A percentile compares a stretch with the other conserved stretches of the same genome.
Evolutionary conservation across 2,888 invertebrate genomes (phyloP).

Genomic region (Cataglyphis rosenhaueri): DNA sequence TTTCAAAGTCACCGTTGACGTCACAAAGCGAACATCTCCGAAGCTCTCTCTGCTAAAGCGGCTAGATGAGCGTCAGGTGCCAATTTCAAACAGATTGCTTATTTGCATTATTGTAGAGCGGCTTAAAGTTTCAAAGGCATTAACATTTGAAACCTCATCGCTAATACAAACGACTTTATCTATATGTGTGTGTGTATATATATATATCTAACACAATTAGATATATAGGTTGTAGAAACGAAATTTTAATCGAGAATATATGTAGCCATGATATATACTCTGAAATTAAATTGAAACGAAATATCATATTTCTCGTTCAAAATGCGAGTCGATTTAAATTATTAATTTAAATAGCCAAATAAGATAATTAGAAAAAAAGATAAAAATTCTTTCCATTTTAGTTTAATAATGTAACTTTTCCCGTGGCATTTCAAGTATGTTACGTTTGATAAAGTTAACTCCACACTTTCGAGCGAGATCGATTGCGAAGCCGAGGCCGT

Average conservation of each 20-base stretch:
- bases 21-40: slow-evolving; percentile 26
- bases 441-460: neutral
- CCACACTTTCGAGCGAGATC: neutral
- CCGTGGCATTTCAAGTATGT: neutral
- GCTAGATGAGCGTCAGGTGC: slow-evolving; percentile 39
- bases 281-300: slow-evolving; percentile 13
- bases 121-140: slow-evolving; percentile 43
- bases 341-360: neutral
- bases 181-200: neutral
- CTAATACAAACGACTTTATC: slow-evolving; percentile 26
- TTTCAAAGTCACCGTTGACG: slow-evolving; percentile 31
- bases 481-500: slow-evolving; percentile 29
- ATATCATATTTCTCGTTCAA: neutral
- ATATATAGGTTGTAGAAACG: slow-evolving; percentile 6
- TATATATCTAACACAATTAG: slow-evolving; percentile 17
- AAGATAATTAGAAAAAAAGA: neutral
- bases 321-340: neutral
- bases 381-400: neutral
- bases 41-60: slow-evolving; percentile 2
- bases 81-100: slow-evolving; percentile 51
- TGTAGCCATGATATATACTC: neutral
- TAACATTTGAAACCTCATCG: slow-evolving; percentile 36
- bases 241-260: slow-evolving; percentile 31
- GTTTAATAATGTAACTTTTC: neutral
- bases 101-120: slow-evolving; percentile 47